Conservation (phyloP, 2,888 invertebrate genomes). For the Thymelicus lineola region DNA sequence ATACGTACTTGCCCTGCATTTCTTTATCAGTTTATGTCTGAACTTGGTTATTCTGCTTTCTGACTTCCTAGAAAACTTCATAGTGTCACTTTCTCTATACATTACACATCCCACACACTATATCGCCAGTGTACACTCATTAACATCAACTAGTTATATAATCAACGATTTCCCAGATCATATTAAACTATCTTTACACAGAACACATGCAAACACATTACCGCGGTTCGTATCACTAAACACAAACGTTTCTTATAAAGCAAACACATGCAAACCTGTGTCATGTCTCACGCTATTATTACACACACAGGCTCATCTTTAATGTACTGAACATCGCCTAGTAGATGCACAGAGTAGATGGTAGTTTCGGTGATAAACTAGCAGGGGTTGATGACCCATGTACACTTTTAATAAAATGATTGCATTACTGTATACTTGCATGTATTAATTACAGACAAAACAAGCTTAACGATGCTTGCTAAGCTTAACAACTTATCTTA, state of each 20-base stretch:
- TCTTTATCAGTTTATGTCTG: slow-evolving; percentile 76
- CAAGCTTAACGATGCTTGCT: slow-evolving; percentile 25
- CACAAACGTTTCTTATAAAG: slow-evolving; percentile 41
- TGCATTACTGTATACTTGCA: neutral
- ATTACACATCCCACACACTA: slow-evolving; percentile 28
- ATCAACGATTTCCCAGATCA: slow-evolving; percentile 40
- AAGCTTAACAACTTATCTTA: neutral
- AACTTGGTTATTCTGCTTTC: slow-evolving; percentile 71
- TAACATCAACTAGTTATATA: slow-evolving; percentile 36
- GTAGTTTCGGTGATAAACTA: slow-evolving; percentile 16
- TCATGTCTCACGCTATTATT: slow-evolving; percentile 28
- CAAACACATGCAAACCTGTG: slow-evolving; percentile 41
- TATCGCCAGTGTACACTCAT: slow-evolving; percentile 25
- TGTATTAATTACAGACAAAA: neutral
- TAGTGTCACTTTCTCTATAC: slow-evolving; percentile 48
- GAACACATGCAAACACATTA: slow-evolving; percentile 46
- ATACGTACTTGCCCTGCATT: slow-evolving; percentile 67
- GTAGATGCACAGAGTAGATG: too few species aligned
- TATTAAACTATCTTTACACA: slow-evolving; percentile 39
- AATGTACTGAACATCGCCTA: neutral
- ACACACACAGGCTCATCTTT: slow-evolving; percentile 31
- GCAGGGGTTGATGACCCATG: slow-evolving; percentile 39
- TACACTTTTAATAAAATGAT: slow-evolving; percentile 51
- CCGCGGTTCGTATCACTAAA: slow-evolving; percentile 47
- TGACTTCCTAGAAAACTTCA: slow-evolving; percentile 69